A percentile compares a stretch with the other conserved stretches of the same genome.
Evolutionary conservation across 2,888 invertebrate species (phyloP).

Genomic region (Rotaria macrura): DNA sequence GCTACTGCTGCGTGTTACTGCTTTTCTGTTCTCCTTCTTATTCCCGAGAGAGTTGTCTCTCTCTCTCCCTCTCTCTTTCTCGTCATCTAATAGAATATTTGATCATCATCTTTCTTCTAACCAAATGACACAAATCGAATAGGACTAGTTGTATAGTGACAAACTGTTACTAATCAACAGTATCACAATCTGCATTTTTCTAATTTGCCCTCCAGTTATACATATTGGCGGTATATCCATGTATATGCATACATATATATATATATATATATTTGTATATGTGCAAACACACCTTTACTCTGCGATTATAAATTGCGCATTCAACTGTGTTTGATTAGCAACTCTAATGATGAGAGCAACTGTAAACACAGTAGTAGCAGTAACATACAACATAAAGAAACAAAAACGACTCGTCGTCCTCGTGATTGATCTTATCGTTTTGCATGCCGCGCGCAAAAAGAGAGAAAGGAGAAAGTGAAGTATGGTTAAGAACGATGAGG

Average conservation of each 20-base stretch:
- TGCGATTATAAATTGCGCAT: background rate
- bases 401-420: background rate
- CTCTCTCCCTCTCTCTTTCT: background rate
- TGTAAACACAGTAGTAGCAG: background rate
- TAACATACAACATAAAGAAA: background rate
- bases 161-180: background rate
- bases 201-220: background rate
- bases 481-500: background rate
- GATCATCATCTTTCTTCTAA: background rate
- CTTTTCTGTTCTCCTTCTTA: background rate
- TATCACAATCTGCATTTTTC: background rate
- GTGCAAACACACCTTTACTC: background rate
- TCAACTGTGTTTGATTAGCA: background rate
- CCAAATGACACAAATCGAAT: background rate
- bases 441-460: background rate
- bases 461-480: background rate
- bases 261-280: too few species aligned
- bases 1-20: background rate
- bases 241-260: too few species aligned
- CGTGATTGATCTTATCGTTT: constrained; percentile 2
- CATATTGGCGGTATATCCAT: too few species aligned
- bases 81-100: constrained; percentile 3
- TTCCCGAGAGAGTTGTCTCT: background rate
- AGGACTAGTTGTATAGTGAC: background rate
- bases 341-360: background rate